Evolutionary conservation across 1,140 invertebrate genomes (phyloP).

Genomic region (Rhyacophila brunnea): DNA sequence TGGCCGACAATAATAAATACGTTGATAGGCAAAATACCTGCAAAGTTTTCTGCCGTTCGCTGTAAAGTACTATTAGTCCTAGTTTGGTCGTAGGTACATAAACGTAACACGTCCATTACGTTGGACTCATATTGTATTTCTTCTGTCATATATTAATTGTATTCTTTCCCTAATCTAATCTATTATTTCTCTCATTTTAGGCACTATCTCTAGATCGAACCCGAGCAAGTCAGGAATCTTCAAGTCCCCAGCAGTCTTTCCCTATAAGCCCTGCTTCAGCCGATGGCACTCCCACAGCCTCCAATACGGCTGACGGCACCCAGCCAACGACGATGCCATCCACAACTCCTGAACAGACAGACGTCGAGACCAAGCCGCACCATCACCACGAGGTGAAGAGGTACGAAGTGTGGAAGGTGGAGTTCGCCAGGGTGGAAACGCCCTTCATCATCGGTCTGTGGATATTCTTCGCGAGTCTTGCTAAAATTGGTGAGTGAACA

Average conservation of each 20-base stretch:
- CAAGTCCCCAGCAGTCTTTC: conserved; percentile 33
- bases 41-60: too few relatives aligned
- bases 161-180: too few relatives aligned
- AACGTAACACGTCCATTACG: too few relatives aligned
- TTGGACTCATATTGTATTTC: too few relatives aligned
- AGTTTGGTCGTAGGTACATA: too few relatives aligned
- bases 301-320: conserved; percentile 39
- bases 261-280: conserved; percentile 38
- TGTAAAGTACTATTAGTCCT: too few relatives aligned
- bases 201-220: conserved; percentile 10
- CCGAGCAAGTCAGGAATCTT: neutral
- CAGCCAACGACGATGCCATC: conserved; percentile 37
- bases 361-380: conserved; percentile 36
- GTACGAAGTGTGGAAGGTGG: conserved; percentile 76
- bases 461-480: conserved; percentile 91
- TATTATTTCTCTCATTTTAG: conserved; percentile 3
- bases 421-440: conserved; percentile 85
- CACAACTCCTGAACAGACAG: neutral
- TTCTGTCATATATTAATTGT: too few relatives aligned
- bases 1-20: too few relatives aligned
- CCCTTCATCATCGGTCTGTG: conserved; percentile 92
- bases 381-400: conserved; percentile 44
- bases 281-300: conserved; percentile 39
- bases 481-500: conserved; percentile 82
- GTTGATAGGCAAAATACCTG: too few relatives aligned